Evolutionary conservation across 37 sponge, comb jelly and placozoan species (phyloP), one percentile per base, ranked within the genome.

Genomic region (Agelas oroides): DNA sequence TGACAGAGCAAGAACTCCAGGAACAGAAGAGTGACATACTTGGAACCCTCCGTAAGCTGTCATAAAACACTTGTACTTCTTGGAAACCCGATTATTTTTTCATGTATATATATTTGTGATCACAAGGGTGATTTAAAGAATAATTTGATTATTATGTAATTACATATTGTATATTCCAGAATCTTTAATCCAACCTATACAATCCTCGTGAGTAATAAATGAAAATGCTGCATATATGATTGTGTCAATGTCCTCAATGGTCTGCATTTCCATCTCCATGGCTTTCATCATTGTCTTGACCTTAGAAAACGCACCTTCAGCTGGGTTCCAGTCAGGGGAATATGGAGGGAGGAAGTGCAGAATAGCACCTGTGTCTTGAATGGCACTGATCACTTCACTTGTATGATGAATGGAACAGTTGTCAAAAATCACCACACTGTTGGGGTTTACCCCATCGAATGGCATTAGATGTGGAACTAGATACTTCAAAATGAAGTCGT

Each of bases 371-470:
- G 6, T 12, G 2, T 76, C 27, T 31, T 80, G 69, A 15, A 80
- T 39, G 5, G 37, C 8, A 24, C 37, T 15, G 6, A 15, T 1
- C 38, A 80, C 69, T 53, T 65, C 68, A 0, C 40, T 69, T 24
- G 65, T 32, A 24, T 80, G 80, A 38, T 80, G 80, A 31, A 80
- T 80, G 6, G 80, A 37, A 25, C 68, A 65, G 69, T 80, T 80
- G 33, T 80, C 68, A 68, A 80, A 65, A 41, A 80, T 80, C 2
- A 80, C 53, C 39, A 65, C 69, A 52, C 68, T 38, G 35, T n/a
- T 37, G 14, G 67, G 54, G 25, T 65, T 80, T 31, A 25, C 1
- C 0, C 68, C 80, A 65, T 80, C 38, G 40, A 31, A 77, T 16
- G 78, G 78, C 62, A 56, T 59, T 2, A n/a, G n/a, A n/a, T n/a